phyloP scores from a whole-genome alignment of 2,797 vertebrate genomes.

The Oreochromis mossambicus region DNA sequence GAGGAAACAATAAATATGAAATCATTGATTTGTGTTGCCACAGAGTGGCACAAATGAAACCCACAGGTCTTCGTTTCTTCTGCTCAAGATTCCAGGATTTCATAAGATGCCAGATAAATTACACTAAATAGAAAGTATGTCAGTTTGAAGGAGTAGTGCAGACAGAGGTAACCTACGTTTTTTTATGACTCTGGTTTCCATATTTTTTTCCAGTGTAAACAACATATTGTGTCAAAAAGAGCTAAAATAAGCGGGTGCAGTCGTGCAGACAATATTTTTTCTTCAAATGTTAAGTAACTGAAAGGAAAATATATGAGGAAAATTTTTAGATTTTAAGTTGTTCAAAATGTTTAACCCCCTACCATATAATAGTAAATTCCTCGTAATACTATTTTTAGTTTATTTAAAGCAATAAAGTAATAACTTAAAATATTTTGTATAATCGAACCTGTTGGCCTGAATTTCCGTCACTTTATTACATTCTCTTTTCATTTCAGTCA shows the following conservation, averaged over 20 bases:
- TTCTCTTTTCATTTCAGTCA: background rate
- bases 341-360: background rate
- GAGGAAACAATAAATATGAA: background rate
- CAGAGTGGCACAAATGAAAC: background rate
- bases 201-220: background rate
- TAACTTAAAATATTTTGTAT: background rate
- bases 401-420: background rate
- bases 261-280: background rate
- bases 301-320: background rate
- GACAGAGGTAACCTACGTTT: background rate
- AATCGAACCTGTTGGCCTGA: background rate
- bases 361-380: background rate
- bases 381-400: background rate
- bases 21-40: background rate
- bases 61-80: background rate
- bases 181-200: background rate
- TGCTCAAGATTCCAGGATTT: background rate
- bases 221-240: background rate
- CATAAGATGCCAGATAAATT: background rate
- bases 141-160: background rate
- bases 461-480: background rate
- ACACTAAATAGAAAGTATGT: background rate
- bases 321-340: background rate
- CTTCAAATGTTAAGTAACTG: background rate
- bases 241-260: background rate